Evolutionary conservation across 1,140 invertebrate species (phyloP).

Genomic region (Dreissena polymorpha): DNA sequence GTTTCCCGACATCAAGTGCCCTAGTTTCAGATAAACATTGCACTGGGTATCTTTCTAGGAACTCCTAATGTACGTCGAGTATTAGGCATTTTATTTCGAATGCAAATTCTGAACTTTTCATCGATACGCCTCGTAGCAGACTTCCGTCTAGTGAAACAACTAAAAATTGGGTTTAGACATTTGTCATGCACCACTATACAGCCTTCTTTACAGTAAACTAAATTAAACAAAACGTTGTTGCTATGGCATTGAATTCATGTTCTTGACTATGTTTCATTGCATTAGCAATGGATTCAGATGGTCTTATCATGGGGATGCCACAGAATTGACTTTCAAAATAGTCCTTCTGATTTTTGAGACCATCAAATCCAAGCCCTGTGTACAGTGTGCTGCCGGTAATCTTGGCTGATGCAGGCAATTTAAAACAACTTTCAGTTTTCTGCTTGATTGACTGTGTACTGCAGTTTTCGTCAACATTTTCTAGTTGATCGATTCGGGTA

Average conservation of each 20-base stretch:
- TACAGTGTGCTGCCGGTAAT: too few relatives aligned
- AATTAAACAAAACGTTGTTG: constrained; percentile 19
- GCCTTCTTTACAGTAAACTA: constrained; percentile 40
- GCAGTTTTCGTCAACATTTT: neutral
- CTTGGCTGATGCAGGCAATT: constrained; percentile 19
- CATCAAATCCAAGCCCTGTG: too few relatives aligned
- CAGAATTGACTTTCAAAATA: too few relatives aligned
- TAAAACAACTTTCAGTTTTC: constrained; percentile 39
- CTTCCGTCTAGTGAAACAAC: too few relatives aligned
- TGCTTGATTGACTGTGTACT: constrained; percentile 23
- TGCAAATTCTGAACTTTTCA: constrained; percentile 7
- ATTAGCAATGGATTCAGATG: neutral
- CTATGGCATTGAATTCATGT: constrained; percentile 42
- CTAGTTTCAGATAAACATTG: constrained; percentile 41
- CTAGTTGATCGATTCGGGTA: neutral
- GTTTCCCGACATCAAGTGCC: constrained; percentile 27
- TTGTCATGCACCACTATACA: constrained; percentile 9
- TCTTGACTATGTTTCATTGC: constrained; percentile 44
- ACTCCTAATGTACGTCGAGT: constrained; percentile 2
- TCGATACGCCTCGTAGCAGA: neutral
- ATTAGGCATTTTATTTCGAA: constrained; percentile 42
- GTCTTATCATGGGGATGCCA: too few relatives aligned
- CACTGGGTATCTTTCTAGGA: constrained; percentile 7
- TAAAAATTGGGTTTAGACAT: constrained; percentile 28
- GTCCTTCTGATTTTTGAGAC: too few relatives aligned